Conservation (phyloP, 2,113 vertebrate species). For the Plotosus lineatus region DNA sequence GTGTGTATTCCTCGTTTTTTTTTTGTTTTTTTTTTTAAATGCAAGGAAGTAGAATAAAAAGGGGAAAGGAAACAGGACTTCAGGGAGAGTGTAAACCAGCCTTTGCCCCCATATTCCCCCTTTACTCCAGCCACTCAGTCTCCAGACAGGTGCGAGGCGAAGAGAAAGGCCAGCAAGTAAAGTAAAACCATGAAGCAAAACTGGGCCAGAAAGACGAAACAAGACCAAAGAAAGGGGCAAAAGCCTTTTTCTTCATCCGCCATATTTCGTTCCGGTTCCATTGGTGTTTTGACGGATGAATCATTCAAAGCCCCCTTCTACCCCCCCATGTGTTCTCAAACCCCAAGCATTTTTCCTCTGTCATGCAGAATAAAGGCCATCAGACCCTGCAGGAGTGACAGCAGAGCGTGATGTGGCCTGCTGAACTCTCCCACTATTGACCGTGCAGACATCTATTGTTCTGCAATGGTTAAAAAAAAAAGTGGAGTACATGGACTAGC, state of each 20-base stretch:
- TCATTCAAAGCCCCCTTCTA: neutral
- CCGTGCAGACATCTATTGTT: slow-evolving; percentile 82
- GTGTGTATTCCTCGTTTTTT: too few relatives aligned
- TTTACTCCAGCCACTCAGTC: neutral
- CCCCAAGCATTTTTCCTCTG: slow-evolving; percentile 59
- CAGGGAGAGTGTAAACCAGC: slow-evolving; percentile 31
- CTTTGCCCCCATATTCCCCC: neutral
- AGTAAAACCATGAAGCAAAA: slow-evolving; percentile 23
- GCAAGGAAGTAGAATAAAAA: slow-evolving; percentile 12
- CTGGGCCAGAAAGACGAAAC: neutral
- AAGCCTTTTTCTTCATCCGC: slow-evolving; percentile 66
- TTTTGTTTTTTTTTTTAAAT: too few relatives aligned
- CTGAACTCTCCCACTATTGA: slow-evolving; percentile 80
- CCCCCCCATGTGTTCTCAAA: slow-evolving; percentile 44
- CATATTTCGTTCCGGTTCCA: slow-evolving; percentile 77
- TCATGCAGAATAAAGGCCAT: slow-evolving; percentile 84
- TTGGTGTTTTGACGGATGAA: slow-evolving; percentile 78
- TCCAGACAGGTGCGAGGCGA: slow-evolving; percentile 27
- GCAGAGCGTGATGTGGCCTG: slow-evolving; percentile 72
- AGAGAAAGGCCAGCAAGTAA: neutral
- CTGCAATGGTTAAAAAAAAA: slow-evolving; percentile 58
- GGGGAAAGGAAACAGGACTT: slow-evolving; percentile 61
- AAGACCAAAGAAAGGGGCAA: slow-evolving; percentile 64
- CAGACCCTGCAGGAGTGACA: slow-evolving; percentile 76
- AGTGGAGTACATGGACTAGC: slow-evolving; percentile 75